phyloP scores from a whole-genome alignment of 2,797 vertebrate genomes.

The Spinibarbus caldwelli region DNA sequence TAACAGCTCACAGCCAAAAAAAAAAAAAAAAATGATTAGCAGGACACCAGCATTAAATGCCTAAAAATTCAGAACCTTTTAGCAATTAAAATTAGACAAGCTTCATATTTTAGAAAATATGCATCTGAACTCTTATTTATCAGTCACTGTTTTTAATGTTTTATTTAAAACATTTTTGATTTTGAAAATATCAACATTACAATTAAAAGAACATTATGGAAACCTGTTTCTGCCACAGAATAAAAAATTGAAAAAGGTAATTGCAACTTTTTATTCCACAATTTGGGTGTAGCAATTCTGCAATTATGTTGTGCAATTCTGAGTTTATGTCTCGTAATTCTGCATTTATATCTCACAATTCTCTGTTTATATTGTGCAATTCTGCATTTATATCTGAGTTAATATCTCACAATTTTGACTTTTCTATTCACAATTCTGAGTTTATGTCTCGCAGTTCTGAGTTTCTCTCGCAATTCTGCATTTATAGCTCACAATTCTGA shows the following conservation, averaged over 20 bases:
- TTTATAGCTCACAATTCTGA: not conserved
- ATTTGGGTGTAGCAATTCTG: not conserved
- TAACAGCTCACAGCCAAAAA: not conserved
- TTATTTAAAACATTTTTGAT: not conserved
- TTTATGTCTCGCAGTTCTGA: not conserved
- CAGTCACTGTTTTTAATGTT: not conserved
- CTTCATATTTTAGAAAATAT: not conserved
- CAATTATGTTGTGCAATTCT: not conserved
- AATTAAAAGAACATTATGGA: not conserved
- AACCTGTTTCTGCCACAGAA: not conserved
- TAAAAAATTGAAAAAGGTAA: no score
- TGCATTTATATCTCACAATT: no score
- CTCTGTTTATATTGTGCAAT: no score
- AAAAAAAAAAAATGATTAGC: no score
- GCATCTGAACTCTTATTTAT: not conserved
- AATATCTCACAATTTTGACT: no score
- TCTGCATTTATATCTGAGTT: not conserved
- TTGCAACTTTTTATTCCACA: no score
- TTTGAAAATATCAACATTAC: not conserved
- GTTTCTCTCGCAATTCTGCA: not conserved
- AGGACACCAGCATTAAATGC: not conserved
- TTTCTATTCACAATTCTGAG: not conserved
- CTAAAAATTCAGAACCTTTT: not conserved
- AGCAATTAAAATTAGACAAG: not conserved
- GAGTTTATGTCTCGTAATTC: not conserved